These are phyloP conservation scores for Lynx canadensis DNA, from an alignment of 2,113 vertebrate genomes.

Conservation along the genomic window DNA sequence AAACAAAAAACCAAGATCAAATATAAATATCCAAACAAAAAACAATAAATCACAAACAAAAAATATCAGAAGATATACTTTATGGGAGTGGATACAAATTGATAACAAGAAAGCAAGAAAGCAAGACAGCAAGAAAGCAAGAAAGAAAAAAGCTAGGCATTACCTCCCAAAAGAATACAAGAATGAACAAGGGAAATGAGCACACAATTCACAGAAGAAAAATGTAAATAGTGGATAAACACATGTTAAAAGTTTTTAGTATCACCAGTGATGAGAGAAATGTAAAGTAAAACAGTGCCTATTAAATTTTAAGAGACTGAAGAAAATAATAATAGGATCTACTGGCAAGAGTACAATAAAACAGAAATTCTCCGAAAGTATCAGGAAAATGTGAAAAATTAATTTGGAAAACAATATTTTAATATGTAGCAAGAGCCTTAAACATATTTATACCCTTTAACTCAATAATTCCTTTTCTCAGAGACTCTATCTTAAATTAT, in stretches of 20 bases:
- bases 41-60: slow-evolving; percentile 2
- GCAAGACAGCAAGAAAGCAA: not conserved
- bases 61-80: not conserved
- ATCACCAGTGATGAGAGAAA: slow-evolving; percentile 40
- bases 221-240: slow-evolving; percentile 1
- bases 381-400: slow-evolving; percentile 31
- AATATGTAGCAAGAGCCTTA: not conserved
- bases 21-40: slow-evolving; percentile 49
- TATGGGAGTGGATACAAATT: slow-evolving; percentile 24
- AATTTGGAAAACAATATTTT: slow-evolving; percentile 31
- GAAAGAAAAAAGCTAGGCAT: not conserved
- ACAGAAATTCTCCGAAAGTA: slow-evolving; percentile 36
- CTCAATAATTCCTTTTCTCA: not conserved
- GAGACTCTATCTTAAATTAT: not conserved
- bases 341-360: not conserved
- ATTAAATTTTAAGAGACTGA: not conserved
- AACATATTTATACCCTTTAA: not conserved
- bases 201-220: slow-evolving; percentile 47
- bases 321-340: slow-evolving; percentile 35
- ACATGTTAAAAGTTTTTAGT: slow-evolving; percentile 31
- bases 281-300: slow-evolving; percentile 36
- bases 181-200: slow-evolving; percentile 51
- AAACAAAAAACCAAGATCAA: not conserved
- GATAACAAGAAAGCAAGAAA: not conserved
- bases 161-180: slow-evolving; percentile 17